Percentiles rank a stretch among this genome's conserved stretches.
phyloP scores from a whole-genome alignment of 2,888 invertebrate species.

The Microplitis deprimator region DNA sequence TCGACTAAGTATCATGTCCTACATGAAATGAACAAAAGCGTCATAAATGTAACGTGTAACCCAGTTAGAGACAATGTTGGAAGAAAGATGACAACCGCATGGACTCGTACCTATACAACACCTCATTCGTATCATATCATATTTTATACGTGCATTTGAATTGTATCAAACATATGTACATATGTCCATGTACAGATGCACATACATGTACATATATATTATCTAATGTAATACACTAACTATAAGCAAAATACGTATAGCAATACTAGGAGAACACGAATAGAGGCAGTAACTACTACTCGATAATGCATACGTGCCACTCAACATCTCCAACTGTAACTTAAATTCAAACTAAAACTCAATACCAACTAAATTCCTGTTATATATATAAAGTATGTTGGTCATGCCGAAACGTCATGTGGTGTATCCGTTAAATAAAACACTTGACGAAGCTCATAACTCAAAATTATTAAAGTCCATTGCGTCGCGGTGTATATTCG shows the following conservation, averaged over 20 bases:
- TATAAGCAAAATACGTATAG: constrained; percentile 6
- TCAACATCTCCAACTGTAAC: not conserved
- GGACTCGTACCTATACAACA: not conserved
- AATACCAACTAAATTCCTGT: not conserved
- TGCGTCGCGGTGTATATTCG: not conserved
- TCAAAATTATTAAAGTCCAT: not conserved
- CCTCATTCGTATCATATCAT: not conserved
- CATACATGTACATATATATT: not conserved
- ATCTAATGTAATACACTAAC: not conserved
- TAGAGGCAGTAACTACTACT: not conserved
- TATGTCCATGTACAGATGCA: too few relatives aligned
- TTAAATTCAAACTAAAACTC: not conserved
- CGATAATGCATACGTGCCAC: constrained; percentile 3
- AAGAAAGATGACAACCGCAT: constrained; percentile 25
- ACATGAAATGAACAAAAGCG: not conserved
- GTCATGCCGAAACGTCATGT: too few relatives aligned
- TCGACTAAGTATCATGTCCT: not conserved
- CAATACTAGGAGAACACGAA: constrained; percentile 21
- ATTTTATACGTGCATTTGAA: not conserved
- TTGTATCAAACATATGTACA: not conserved
- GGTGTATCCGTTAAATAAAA: not conserved
- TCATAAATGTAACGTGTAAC: not conserved
- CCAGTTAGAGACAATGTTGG: constrained; percentile 29
- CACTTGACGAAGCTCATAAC: not conserved
- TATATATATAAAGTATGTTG: not conserved